Evolutionary conservation across 2,113 vertebrate genomes (phyloP).

Genomic region (Malurus melanocephalus): DNA sequence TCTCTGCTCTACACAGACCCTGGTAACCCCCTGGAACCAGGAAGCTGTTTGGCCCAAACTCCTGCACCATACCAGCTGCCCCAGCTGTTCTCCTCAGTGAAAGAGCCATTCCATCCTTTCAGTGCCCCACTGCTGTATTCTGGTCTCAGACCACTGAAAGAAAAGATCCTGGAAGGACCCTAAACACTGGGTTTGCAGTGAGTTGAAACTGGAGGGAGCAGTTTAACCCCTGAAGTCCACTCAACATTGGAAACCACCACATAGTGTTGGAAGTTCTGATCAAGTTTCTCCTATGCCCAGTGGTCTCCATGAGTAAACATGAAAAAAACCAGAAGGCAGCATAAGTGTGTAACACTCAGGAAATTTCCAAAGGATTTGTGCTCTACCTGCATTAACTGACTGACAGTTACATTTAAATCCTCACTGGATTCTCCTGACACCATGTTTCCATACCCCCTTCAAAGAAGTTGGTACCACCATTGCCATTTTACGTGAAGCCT

Average conservation of each 20-base stretch:
- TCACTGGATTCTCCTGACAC: not conserved
- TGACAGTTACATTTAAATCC: not conserved
- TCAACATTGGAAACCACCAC: fast-evolving
- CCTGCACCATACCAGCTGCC: not conserved
- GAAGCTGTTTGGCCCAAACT: not conserved
- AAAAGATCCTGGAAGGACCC: not conserved
- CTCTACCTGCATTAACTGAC: not conserved
- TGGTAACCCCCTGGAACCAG: not conserved
- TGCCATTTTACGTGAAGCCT: not conserved
- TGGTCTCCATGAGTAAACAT: not conserved
- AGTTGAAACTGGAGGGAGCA: not conserved
- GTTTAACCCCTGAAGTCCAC: not conserved
- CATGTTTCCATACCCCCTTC: fast-evolving
- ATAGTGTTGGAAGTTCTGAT: fast-evolving
- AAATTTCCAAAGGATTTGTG: not conserved
- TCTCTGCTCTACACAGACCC: fast-evolving
- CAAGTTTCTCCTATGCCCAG: not conserved
- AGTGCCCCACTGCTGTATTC: fast-evolving
- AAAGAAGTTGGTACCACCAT: fast-evolving
- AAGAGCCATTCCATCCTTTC: not conserved
- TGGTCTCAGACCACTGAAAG: not conserved
- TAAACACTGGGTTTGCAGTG: fast-evolving
- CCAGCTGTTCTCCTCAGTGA: not conserved
- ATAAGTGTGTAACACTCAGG: not conserved
- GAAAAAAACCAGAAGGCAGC: not conserved